Evolutionary conservation across 2,888 invertebrate genomes (phyloP), one percentile per base, ranked within the genome.

Genomic region (Lasioglossum pauxillum): DNA sequence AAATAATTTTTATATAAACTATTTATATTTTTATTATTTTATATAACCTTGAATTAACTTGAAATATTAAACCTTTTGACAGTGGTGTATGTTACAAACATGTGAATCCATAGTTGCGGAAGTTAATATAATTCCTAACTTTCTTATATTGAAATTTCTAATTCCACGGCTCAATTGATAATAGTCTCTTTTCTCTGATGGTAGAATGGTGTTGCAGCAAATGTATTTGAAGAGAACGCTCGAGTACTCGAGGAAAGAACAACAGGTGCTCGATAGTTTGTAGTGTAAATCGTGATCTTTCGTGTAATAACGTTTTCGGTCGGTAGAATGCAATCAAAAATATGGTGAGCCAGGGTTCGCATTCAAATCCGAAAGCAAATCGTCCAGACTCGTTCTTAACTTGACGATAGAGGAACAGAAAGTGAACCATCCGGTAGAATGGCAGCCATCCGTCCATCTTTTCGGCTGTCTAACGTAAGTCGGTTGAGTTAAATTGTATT

Each of bases 391-490:
- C 83, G 85, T 90, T 86, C 87, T 86, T 89, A 85, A 89, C 72
- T 80, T 78, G 44, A 80, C 60, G 71, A 64, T 27, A 77, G 74
- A 69, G 12, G 23, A 73, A 49, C 31, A 31, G 75, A 38, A 27
- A 78, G 38, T 60, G 83, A 75, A 88, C 69, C 53, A 79, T 75
- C 83, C 27, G 44, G 75, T 78, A 81, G 35, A 83, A 86, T 84
- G 91, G 87, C 93, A 94, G 93, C 92, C 89, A 93, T 94, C 94
- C 94, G 94, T 94, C 94, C 94, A 93, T 86, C 94, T 88, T 90
- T 86, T 92, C 88, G 92, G 93, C 93, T 93, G 94, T 91, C 90
- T 77, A 72, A 23, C 69, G 69, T 41, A 38, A 69, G 69, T 69
- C n/a, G 38, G n/a, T 69, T 38, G 38, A 38, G 10, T 69, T 38